Percentiles rank a stretch among this genome's conserved stretches.
These are phyloP conservation scores for Nemotelus nigrinus DNA, from an alignment of 2,888 invertebrate species.

Conservation along the genomic window DNA sequence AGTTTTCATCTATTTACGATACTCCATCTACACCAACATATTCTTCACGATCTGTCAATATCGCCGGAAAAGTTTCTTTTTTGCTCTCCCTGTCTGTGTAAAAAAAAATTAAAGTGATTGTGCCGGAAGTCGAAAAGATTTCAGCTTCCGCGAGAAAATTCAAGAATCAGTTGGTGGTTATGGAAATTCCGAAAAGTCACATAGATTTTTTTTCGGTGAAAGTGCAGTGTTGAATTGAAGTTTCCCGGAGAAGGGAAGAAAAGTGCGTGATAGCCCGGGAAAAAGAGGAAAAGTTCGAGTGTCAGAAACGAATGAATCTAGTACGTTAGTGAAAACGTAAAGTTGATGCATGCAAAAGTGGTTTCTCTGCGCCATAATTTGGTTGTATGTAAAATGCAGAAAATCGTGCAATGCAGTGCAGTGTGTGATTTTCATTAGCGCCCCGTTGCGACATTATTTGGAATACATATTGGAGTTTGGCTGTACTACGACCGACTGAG, in stretches of 20 bases:
- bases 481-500: background rate
- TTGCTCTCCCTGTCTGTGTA: too few relatives aligned
- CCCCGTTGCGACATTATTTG: slow-evolving; percentile 1
- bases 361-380: background rate
- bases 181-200: background rate
- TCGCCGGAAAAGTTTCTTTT: too few relatives aligned
- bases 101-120: too few relatives aligned
- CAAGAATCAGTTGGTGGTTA: too few relatives aligned
- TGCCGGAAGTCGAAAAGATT: too few relatives aligned
- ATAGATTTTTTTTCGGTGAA: background rate
- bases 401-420: background rate
- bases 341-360: background rate
- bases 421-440: background rate
- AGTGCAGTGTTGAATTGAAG: background rate
- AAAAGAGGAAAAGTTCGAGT: background rate
- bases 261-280: background rate
- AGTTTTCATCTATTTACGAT: too few relatives aligned
- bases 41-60: too few relatives aligned
- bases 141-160: too few relatives aligned
- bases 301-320: background rate
- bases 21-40: too few relatives aligned
- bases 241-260: background rate
- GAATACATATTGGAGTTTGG: background rate
- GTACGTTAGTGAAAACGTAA: background rate
- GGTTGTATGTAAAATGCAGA: too few relatives aligned